phyloP scores from a whole-genome alignment of 2,797 vertebrate genomes.

The Erpetoichthys calabaricus region DNA sequence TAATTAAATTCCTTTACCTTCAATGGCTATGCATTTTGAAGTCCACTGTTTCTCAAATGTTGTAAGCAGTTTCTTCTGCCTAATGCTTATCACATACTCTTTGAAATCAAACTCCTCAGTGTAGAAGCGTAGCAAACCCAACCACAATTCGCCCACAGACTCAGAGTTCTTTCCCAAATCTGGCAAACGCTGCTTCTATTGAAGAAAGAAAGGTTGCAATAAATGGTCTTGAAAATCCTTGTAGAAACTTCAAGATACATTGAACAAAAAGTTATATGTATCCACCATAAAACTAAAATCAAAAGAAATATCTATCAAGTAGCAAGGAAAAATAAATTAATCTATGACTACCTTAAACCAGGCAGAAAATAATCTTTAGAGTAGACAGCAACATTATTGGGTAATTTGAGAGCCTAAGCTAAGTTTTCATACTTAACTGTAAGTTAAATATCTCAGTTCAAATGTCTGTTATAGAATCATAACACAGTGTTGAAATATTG shows the following conservation, averaged over 20 bases:
- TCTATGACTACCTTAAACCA: no score
- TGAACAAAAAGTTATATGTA: neutral
- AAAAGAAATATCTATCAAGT: no score
- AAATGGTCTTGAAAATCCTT: neutral
- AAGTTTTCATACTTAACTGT: no score
- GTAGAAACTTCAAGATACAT: neutral
- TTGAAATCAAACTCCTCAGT: conserved; percentile 97
- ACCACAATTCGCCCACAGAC: conserved; percentile 87
- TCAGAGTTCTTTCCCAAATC: conserved; percentile 72
- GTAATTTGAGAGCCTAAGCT: no score
- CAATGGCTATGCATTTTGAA: conserved; percentile 94
- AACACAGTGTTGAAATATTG: no score
- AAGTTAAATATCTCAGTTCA: no score
- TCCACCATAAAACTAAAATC: no score
- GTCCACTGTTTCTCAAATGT: conserved; percentile 98
- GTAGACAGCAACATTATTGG: no score
- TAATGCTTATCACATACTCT: conserved; percentile 93
- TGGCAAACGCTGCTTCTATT: conserved; percentile 60
- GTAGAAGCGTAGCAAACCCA: conserved; percentile 89
- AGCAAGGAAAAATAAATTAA: no score
- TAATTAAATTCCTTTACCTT: conserved; percentile 50
- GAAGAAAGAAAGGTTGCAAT: neutral
- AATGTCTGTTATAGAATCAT: no score
- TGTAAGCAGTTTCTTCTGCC: conserved; percentile 82
- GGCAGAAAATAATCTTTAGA: no score